These are phyloP conservation scores for Artibeus jamaicensis DNA, from an alignment of 2,797 vertebrate genomes.

Conservation along the genomic window DNA sequence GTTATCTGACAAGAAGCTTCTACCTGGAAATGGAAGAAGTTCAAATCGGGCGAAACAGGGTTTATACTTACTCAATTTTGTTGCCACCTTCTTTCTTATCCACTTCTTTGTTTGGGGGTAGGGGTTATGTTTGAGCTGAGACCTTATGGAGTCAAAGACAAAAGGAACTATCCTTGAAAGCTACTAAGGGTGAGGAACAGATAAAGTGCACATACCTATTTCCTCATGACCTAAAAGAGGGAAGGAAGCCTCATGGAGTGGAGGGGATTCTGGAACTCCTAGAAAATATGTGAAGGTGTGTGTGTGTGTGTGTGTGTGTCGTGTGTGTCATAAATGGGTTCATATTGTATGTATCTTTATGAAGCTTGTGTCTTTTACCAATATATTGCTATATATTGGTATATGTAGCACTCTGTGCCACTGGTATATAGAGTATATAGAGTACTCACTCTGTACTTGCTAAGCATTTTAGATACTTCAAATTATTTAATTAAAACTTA, in stretches of 20 bases:
- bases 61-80: background rate
- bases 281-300: background rate
- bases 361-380: background rate
- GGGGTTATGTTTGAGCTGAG: background rate
- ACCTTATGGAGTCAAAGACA: background rate
- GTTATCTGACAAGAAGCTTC: conserved; percentile 62
- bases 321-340: background rate
- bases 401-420: background rate
- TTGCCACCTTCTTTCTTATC: background rate
- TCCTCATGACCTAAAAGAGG: background rate
- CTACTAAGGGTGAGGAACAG: background rate
- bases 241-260: background rate
- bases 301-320: background rate
- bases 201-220: background rate
- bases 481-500: background rate
- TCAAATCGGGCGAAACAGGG: background rate
- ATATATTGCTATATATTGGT: background rate
- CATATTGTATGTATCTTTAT: background rate
- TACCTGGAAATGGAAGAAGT: conserved; percentile 7
- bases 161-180: background rate
- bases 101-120: background rate
- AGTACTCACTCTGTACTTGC: background rate
- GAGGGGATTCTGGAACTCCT: background rate
- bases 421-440: background rate
- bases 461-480: background rate